Evolutionary conservation across 2,113 vertebrate genomes (phyloP), one percentile per base, ranked within the genome.

Genomic region (Greenwoodochromis staneri): DNA sequence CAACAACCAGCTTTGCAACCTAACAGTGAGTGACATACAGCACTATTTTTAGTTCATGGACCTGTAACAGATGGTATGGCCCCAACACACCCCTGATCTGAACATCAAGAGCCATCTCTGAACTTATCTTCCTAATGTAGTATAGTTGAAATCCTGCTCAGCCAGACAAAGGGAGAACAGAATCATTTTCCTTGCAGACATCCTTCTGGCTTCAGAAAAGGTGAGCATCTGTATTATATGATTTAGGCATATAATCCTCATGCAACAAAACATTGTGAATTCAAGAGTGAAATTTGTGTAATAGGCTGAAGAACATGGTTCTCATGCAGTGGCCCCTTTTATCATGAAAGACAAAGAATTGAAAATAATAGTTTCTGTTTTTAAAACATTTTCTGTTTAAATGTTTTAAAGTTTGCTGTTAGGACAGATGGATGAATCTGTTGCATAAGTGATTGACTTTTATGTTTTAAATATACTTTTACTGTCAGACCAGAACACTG

Each of bases 131-230:
- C 16, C 2, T 34, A 0, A 63, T 63, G 59, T 63, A 34, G 57
- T 6, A 0, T 4, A 10, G 29, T 19, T 61, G 27, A 61, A 61
- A 17, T 61, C 27, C 27, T n/a, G 61, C 61, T n/a, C 10, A 66
- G 61, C 34, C 17, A 36, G 17, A 66, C 3, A 66, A 38, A 8
- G 1, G 2, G 31, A 66, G 61, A 38, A 36, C 61, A 66, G 27
- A 59, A 16, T 4, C 17, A 3, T 36, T 36, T 38, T 3, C 17
- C 17, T 66, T 66, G 61, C 6, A 36, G 4, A n/a, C 1, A 36
- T 66, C 31, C 31, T 36, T 38, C 31, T 36, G 31, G 0, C 61
- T 66, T 10, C 31, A 66, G 31, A 1, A 0, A 16, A 57, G 3
- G 54, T 1, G 54, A 55, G 54, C 2, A 27, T 55, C 24, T 57